Percentiles rank a stretch among this genome's conserved stretches.
These are phyloP conservation scores for Crematogaster levior DNA, from an alignment of 2,888 invertebrate species.

Conservation along the genomic window DNA sequence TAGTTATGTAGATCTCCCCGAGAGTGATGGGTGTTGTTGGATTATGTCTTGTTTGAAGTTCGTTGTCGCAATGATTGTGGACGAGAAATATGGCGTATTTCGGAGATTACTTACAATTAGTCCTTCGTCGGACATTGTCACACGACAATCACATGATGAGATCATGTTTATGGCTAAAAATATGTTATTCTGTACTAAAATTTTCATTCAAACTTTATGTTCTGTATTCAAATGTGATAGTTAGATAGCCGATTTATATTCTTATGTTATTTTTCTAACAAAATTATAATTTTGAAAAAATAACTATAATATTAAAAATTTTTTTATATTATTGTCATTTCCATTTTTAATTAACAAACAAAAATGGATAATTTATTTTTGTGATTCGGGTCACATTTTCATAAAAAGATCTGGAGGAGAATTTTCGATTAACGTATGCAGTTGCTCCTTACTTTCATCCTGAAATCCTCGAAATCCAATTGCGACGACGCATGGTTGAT, in stretches of 20 bases:
- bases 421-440: constrained; percentile 67
- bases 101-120: neutral
- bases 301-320: neutral
- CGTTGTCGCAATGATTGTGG: neutral
- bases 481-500: constrained; percentile 72
- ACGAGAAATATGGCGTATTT: neutral
- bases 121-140: neutral
- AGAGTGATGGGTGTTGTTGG: constrained; percentile 61
- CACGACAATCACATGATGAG: too few relatives aligned
- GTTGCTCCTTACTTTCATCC: constrained; percentile 63
- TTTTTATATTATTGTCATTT: neutral
- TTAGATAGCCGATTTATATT: neutral
- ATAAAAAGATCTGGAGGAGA: constrained; percentile 4
- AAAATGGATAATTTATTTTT: neutral
- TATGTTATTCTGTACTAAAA: neutral
- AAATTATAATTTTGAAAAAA: neutral
- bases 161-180: neutral
- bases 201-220: neutral
- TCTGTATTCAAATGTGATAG: neutral
- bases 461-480: constrained; percentile 70
- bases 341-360: neutral
- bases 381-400: neutral
- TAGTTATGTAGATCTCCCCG: constrained; percentile 71
- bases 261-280: neutral
- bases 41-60: neutral